phyloP scores from a whole-genome alignment of 1,140 invertebrate species.

The Trichoplusia ni region DNA sequence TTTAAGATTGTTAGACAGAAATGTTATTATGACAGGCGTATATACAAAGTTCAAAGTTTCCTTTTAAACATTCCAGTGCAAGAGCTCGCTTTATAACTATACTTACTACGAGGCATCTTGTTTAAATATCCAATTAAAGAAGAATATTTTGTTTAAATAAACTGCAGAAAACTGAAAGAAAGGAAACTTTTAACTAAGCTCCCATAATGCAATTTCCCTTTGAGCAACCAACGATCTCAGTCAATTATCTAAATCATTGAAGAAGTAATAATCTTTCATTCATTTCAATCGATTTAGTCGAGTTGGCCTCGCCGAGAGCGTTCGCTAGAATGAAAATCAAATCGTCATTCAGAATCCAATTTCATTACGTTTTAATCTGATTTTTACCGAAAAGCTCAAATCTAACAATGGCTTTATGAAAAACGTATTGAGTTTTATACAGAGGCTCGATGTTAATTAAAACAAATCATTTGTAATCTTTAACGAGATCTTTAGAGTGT shows the following conservation, averaged over 20 bases:
- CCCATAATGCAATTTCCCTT: conserved; percentile 11
- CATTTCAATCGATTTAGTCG: conserved; percentile 16
- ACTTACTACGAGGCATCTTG: not conserved
- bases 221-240: conserved; percentile 7
- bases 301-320: conserved; percentile 23
- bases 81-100: conserved; percentile 18
- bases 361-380: conserved; percentile 26
- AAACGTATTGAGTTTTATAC: conserved; percentile 12
- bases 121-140: conserved; percentile 29
- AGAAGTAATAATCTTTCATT: conserved; percentile 26
- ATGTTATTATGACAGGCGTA: too few relatives aligned
- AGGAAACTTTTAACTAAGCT: conserved; percentile 25
- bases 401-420: conserved; percentile 16
- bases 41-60: not conserved
- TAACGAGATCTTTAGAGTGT: conserved; percentile 23
- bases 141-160: conserved; percentile 18
- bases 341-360: conserved; percentile 9
- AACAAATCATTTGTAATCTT: conserved; percentile 10
- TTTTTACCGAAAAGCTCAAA: conserved; percentile 6
- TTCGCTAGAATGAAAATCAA: conserved; percentile 41
- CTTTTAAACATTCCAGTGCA: not conserved
- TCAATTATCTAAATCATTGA: conserved; percentile 38
- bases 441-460: conserved; percentile 12
- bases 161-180: conserved; percentile 6
- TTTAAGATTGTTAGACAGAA: too few relatives aligned